Base-by-base conservation (phyloP, 2,113 vertebrate species). In the Bujurquina vittata region DNA sequence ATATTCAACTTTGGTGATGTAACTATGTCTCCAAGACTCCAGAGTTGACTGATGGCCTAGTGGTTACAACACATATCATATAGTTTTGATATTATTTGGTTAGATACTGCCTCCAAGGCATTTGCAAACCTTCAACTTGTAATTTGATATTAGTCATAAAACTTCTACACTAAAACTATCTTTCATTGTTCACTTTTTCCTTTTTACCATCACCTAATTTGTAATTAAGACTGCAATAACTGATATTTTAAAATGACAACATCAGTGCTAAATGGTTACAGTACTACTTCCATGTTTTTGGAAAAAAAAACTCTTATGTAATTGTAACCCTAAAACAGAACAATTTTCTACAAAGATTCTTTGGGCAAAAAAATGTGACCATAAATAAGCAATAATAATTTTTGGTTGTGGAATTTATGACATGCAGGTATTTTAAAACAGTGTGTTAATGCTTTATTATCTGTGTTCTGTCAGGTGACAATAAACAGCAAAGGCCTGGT, bases 401-500 rank as follows among this genome's bases (percentile, higher is more conserved):
- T 4, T 18, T 29, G 31, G 17, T 14, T 46, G 43, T 46, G 12
- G 12, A 46, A 46, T 46, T 46, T 15, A 46, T 46, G 4, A 46
- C 4, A 5, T 18, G 17, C 7, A 52, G 2, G 12, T 35, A 15
- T 62, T 67, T 79, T 40, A 49, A 49, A 76, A 31, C 43, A 58
- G 33, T 9, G 1, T 7, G 18, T 59, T 62, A 8, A 46, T 22
- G 1, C n/a, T 87, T 65, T 22, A 4, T 43, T 89, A 54, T 77
- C 0, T 84, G 23, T 87, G 20, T 33, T 88, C 79, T n/a, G 67
- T 59, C 67, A 96, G 96, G 95, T 96, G 74, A 94, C 87, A 57
- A 96, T 96, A 82, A 96, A 96, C 92, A 96, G 95, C 80, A 95
- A 84, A 84, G 96, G 96, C 11, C 89, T 96, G 88, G 89, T 96